Conservation (phyloP, 1,140 invertebrate species). For the Scaptodrosophila lebanonensis region DNA sequence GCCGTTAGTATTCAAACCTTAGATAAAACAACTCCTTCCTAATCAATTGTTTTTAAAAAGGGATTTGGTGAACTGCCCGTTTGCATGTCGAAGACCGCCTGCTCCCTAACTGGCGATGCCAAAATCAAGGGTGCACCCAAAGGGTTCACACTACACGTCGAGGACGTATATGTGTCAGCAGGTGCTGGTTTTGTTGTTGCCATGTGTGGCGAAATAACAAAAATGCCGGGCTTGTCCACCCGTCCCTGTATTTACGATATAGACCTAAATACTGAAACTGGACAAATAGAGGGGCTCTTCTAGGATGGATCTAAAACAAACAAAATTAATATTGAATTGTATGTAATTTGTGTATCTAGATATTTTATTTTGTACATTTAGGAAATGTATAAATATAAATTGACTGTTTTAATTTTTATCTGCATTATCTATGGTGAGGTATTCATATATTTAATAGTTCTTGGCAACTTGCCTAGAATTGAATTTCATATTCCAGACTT, state of each 20-base stretch:
- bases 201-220: conserved; percentile 93
- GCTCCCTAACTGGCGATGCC: conserved; percentile 94
- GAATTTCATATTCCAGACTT: no score
- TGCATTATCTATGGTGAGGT: no score
- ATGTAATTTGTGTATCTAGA: not conserved
- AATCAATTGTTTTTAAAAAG: conserved; percentile 75
- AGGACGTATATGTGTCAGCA: conserved; percentile 92
- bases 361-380: not conserved
- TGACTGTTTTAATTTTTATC: no score
- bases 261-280: conserved; percentile 92
- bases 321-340: not conserved
- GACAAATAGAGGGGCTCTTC: conserved; percentile 90
- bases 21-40: not conserved
- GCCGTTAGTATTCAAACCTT: no score
- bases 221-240: conserved; percentile 96
- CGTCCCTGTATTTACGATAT: conserved; percentile 98
- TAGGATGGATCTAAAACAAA: conserved; percentile 2
- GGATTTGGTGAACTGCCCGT: conserved; percentile 95
- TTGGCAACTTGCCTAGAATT: no score
- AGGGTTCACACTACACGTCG: conserved; percentile 90
- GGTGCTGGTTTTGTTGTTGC: conserved; percentile 97
- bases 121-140: conserved; percentile 93
- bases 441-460: no score
- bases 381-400: no score
- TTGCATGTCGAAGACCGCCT: conserved; percentile 99